phyloP scores from a whole-genome alignment of 2,113 vertebrate species.

The Albula goreensis region DNA sequence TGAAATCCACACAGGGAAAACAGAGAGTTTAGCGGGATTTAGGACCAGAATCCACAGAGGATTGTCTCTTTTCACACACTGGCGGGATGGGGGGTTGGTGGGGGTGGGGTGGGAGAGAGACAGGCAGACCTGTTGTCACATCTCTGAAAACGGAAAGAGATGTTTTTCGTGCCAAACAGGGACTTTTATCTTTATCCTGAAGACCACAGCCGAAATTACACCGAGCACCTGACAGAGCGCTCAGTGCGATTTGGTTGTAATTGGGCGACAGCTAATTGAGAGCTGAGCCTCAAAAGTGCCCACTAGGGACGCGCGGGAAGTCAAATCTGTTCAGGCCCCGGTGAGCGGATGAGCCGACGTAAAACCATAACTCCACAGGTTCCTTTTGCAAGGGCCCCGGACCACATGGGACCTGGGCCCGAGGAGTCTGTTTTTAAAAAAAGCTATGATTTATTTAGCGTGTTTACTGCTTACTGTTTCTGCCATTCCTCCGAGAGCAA shows the following conservation, averaged over 20 bases:
- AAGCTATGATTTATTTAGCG: constrained; percentile 69
- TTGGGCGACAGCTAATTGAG: constrained; percentile 17
- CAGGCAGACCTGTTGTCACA: neutral
- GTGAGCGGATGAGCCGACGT: constrained; percentile 59
- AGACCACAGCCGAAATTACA: neutral
- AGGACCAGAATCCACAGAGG: neutral
- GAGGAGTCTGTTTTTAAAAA: constrained; percentile 26
- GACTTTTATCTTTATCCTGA: neutral
- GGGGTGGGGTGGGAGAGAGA: neutral
- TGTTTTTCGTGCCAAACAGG: neutral
- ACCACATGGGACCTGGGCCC: constrained; percentile 57
- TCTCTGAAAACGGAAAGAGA: neutral
- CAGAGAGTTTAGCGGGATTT: neutral
- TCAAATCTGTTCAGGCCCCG: constrained; percentile 40
- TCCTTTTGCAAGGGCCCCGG: constrained; percentile 50
- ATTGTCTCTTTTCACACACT: neutral
- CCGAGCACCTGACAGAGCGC: neutral
- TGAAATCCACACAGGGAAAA: neutral
- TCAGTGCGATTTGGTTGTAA: neutral
- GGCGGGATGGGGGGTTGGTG: too few species aligned
- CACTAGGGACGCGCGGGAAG: constrained; percentile 12
- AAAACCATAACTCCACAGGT: constrained; percentile 54
- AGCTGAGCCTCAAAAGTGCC: constrained; percentile 7
- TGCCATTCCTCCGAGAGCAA: constrained; percentile 67
- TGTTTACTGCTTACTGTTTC: constrained; percentile 66